Evolutionary conservation across 2,888 invertebrate genomes (phyloP).

Genomic region (Eupithecia dodoneata): DNA sequence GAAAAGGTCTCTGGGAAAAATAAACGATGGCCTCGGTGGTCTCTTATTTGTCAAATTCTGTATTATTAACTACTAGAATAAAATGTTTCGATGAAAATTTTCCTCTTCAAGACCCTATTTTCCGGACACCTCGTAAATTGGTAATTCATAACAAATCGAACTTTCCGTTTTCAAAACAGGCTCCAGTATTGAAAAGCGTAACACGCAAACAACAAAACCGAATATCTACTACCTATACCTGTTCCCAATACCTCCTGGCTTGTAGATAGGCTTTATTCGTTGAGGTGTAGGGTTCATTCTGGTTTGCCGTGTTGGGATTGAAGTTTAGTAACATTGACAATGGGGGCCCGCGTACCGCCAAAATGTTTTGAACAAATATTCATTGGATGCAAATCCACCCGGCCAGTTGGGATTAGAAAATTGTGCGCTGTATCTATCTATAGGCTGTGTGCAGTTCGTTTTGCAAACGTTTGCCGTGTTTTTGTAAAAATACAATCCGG

Average conservation of each 20-base stretch:
- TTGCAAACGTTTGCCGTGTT: conserved; percentile 41
- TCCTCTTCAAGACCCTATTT: neutral
- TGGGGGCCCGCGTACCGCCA: conserved; percentile 61
- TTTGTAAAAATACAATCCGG: conserved; percentile 39
- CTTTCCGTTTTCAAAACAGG: conserved; percentile 43
- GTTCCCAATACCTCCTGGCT: conserved; percentile 34
- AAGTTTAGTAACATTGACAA: conserved; percentile 59
- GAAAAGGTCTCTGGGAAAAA: neutral
- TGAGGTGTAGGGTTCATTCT: conserved; percentile 48
- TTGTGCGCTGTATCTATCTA: conserved; percentile 55
- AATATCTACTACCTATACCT: conserved; percentile 52
- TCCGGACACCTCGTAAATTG: conserved; percentile 22
- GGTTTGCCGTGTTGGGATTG: conserved; percentile 39
- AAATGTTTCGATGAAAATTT: neutral
- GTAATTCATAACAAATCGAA: conserved; percentile 43
- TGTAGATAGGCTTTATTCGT: conserved; percentile 35
- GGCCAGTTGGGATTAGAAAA: conserved; percentile 68
- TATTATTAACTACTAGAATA: neutral
- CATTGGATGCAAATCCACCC: conserved; percentile 76
- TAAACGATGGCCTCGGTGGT: neutral
- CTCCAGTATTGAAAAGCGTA: conserved; percentile 55
- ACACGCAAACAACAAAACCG: conserved; percentile 55
- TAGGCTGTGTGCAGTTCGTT: conserved; percentile 46
- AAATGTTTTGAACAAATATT: conserved; percentile 79
- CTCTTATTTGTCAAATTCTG: neutral